These are phyloP conservation scores for Zenarchopterus dispar DNA, from an alignment of 2,797 vertebrate genomes.

Conservation along the genomic window DNA sequence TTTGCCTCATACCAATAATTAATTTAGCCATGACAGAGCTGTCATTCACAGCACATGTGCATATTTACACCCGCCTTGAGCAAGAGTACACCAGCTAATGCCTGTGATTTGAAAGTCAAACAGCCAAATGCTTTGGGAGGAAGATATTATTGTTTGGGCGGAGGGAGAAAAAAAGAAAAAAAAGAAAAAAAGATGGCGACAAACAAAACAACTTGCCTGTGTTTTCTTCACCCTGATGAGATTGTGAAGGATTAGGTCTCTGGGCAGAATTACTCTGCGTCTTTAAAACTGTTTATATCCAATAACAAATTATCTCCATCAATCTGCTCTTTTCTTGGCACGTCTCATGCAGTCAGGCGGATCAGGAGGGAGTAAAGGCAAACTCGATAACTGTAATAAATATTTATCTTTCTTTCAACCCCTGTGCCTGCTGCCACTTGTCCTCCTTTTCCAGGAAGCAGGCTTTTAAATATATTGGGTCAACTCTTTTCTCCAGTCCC, in stretches of 20 bases:
- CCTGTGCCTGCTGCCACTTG: constrained; percentile 82
- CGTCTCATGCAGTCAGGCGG: constrained; percentile 75
- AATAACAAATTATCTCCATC: constrained; percentile 85
- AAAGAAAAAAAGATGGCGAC: constrained; percentile 74
- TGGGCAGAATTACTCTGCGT: constrained; percentile 81
- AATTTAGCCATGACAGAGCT: constrained; percentile 83
- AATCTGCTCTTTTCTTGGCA: constrained; percentile 83
- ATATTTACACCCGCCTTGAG: constrained; percentile 83
- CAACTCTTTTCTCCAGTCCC: constrained; percentile 80
- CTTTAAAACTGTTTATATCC: constrained; percentile 86
- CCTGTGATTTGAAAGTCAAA: constrained; percentile 84
- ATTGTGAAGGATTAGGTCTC: constrained; percentile 83
- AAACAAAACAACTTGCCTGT: constrained; percentile 83
- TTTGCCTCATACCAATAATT: constrained; percentile 81
- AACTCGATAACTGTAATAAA: constrained; percentile 87
- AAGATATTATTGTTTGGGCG: constrained; percentile 81
- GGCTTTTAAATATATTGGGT: constrained; percentile 89
- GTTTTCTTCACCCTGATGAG: constrained; percentile 81
- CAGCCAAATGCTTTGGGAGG: constrained; percentile 79
- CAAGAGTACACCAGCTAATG: constrained; percentile 80
- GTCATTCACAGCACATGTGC: constrained; percentile 82
- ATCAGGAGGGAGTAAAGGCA: constrained; percentile 78
- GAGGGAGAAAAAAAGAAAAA: constrained; percentile 20
- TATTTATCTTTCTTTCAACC: constrained; percentile 87
- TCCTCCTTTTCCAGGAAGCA: constrained; percentile 81